Evolutionary conservation across 37 sponge, comb jelly and placozoan genomes (phyloP).

Genomic region (Mnemiopsis leidyi): DNA sequence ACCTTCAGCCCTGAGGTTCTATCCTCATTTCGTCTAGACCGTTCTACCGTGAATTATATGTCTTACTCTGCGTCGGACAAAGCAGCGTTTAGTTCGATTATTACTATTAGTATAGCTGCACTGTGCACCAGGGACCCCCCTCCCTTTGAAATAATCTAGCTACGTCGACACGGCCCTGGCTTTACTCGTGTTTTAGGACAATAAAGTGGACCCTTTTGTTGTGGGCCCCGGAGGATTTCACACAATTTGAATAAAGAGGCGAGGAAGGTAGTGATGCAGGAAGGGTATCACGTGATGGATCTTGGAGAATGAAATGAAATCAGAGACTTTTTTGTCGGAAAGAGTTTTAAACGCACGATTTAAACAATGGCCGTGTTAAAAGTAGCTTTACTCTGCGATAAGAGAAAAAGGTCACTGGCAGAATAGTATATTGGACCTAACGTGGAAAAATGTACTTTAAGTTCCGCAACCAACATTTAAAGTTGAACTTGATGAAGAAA

Average conservation of each 20-base stretch:
- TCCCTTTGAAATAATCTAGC: too few species aligned
- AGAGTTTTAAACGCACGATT: not conserved
- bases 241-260: not conserved
- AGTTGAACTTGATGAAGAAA: too few species aligned
- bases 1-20: not conserved
- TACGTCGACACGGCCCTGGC: too few species aligned
- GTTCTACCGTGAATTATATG: not conserved
- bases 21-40: not conserved
- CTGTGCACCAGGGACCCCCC: too few species aligned
- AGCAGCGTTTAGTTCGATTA: not conserved
- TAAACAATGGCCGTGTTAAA: not conserved
- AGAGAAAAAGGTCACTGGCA: not conserved
- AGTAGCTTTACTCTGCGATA: not conserved
- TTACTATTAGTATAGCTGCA: too few species aligned
- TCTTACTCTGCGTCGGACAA: not conserved
- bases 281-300: not conserved
- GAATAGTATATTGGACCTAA: too few species aligned
- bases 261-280: not conserved
- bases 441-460: too few species aligned
- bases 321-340: not conserved
- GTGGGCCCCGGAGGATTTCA: not conserved
- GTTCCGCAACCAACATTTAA: too few species aligned
- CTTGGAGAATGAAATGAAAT: not conserved
- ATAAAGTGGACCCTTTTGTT: not conserved
- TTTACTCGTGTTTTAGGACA: not conserved